Conservation (phyloP, 1,140 invertebrate species). For the Microplitis mediator region DNA sequence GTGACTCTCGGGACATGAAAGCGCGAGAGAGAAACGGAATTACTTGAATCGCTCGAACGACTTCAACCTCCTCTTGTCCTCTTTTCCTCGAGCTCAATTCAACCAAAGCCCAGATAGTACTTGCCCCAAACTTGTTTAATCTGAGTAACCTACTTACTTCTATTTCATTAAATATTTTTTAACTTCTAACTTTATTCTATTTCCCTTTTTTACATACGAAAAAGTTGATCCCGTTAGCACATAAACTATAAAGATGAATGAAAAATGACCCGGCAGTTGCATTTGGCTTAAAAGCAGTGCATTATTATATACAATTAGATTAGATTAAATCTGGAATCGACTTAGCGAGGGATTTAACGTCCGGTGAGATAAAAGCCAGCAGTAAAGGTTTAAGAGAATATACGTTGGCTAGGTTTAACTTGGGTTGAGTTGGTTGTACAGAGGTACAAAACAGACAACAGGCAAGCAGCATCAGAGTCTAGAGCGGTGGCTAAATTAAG, state of each 20-base stretch:
- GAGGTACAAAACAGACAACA: neutral
- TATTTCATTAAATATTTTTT: neutral
- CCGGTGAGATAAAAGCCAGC: no score
- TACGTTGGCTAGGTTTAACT: no score
- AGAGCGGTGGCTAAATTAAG: conserved; percentile 9
- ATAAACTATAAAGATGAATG: no score
- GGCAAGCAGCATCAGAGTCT: neutral
- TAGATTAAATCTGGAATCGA: neutral
- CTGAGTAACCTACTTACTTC: neutral
- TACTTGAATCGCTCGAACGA: conserved; percentile 16
- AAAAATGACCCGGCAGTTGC: no score
- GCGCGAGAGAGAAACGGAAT: conserved; percentile 11
- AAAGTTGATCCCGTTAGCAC: no score
- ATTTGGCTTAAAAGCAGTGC: no score
- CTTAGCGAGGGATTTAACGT: neutral
- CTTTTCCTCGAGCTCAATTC: conserved; percentile 7
- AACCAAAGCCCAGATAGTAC: neutral
- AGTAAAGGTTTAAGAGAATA: no score
- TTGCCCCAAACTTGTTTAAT: conserved; percentile 25
- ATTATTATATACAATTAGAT: no score
- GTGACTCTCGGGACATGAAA: neutral
- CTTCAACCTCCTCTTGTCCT: neutral
- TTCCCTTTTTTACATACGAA: no score
- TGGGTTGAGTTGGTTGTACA: neutral
- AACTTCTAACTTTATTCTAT: neutral